phyloP scores from a whole-genome alignment of 2,113 vertebrate genomes.

The Coregonus clupeaformis region DNA sequence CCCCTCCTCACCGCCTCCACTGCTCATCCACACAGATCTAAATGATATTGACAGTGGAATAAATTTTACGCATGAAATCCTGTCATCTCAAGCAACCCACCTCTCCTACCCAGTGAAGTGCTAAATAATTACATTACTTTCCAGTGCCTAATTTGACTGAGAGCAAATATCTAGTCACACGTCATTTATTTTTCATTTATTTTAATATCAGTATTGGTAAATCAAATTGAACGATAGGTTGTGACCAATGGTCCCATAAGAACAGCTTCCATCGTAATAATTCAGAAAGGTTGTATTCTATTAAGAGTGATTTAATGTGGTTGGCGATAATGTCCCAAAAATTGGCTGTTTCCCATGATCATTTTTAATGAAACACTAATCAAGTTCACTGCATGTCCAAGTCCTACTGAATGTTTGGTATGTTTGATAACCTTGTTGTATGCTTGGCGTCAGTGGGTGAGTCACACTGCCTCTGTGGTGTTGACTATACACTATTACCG shows the following conservation, averaged over 20 bases:
- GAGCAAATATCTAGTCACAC: constrained; percentile 55
- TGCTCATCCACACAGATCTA: constrained; percentile 65
- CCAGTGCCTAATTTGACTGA: constrained; percentile 63
- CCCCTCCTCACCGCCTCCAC: constrained; percentile 37
- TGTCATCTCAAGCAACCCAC: constrained; percentile 49
- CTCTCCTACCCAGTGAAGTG: constrained; percentile 53
- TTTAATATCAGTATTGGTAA: constrained; percentile 51
- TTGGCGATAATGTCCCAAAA: too few species aligned
- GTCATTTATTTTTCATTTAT: constrained; percentile 46
- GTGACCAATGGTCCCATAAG: background rate
- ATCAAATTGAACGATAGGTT: constrained; percentile 47
- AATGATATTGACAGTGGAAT: constrained; percentile 76
- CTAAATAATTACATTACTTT: constrained; percentile 72
- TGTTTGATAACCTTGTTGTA: too few species aligned
- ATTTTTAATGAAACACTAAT: too few species aligned
- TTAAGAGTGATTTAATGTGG: too few species aligned
- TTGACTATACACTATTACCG: background rate
- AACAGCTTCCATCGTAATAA: too few species aligned
- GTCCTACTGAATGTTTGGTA: too few species aligned
- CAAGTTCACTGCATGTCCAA: too few species aligned
- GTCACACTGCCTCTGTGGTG: too few species aligned
- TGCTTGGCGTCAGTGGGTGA: too few species aligned
- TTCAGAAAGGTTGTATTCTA: too few species aligned
- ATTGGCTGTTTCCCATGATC: too few species aligned
- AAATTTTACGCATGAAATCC: constrained; percentile 69